These are phyloP conservation scores for Patella depressa DNA, from an alignment of 2,888 invertebrate species.

Conservation along the genomic window DNA sequence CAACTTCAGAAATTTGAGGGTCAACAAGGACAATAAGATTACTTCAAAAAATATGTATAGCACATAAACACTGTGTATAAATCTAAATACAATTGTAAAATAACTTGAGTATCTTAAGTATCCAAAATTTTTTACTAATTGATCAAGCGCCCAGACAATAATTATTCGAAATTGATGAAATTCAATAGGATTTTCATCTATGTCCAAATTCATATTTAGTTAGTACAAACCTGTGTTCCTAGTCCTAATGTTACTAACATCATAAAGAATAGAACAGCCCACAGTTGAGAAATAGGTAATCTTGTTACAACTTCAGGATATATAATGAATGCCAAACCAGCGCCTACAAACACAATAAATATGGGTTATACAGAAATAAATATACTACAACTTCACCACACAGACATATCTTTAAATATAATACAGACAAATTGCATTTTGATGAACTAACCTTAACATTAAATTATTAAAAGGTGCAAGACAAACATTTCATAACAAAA, in stretches of 20 bases:
- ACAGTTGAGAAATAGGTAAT: conserved; percentile 63
- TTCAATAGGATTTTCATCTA: no score
- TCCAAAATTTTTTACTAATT: no score
- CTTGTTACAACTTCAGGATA: conserved; percentile 66
- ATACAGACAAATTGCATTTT: not conserved
- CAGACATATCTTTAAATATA: not conserved
- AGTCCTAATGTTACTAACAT: conserved; percentile 67
- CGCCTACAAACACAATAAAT: conserved; percentile 40
- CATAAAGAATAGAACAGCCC: conserved; percentile 66
- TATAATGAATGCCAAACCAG: conserved; percentile 65
- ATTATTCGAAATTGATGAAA: no score
- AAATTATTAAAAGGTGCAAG: not conserved
- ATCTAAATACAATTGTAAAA: no score
- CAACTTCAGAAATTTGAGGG: no score
- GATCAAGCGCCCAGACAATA: no score
- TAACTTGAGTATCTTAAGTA: no score
- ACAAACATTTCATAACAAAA: not conserved
- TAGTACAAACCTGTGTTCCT: conserved; percentile 61
- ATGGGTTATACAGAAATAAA: not conserved
- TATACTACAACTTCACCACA: not conserved
- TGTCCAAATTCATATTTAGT: no score
- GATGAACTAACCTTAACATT: not conserved
- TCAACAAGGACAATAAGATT: no score
- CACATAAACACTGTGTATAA: no score
- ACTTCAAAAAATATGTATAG: no score